A percentile compares a stretch with the other conserved stretches of the same genome.
Conservation (phyloP, 1,140 invertebrate genomes). For the Thaumatotibia leucotreta region DNA sequence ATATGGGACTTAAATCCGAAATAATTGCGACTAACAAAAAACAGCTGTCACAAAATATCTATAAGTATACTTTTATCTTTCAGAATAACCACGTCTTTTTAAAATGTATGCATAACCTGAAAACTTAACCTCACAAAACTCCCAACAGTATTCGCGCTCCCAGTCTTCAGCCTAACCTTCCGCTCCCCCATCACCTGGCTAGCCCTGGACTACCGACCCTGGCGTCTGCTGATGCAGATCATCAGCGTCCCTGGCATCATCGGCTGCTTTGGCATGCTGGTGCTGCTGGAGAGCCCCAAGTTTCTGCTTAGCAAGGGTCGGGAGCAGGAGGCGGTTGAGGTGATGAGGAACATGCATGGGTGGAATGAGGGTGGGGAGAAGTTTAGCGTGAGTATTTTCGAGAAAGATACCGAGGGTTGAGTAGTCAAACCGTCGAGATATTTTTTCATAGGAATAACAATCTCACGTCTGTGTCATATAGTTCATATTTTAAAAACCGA, state of each 20-base stretch:
- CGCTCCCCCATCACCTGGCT: slow-evolving; percentile 36
- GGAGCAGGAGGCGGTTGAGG: slow-evolving; percentile 48
- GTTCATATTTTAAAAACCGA: too few relatives aligned
- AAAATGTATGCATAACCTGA: too few relatives aligned
- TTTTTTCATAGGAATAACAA: too few relatives aligned
- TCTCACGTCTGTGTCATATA: too few relatives aligned
- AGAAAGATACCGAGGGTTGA: too few relatives aligned
- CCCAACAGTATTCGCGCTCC: slow-evolving; percentile 43
- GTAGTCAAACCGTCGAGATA: too few relatives aligned
- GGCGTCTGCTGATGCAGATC: slow-evolving; percentile 81
- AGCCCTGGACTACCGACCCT: slow-evolving; percentile 76
- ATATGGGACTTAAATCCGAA: too few relatives aligned
- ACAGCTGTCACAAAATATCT: too few relatives aligned
- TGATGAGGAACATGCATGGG: slow-evolving; percentile 41
- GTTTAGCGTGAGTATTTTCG: not conserved
- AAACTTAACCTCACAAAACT: too few relatives aligned
- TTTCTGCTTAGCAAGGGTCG: slow-evolving; percentile 72
- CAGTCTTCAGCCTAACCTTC: slow-evolving; percentile 42
- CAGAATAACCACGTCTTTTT: too few relatives aligned
- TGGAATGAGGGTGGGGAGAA: slow-evolving; percentile 38
- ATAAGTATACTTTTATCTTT: too few relatives aligned
- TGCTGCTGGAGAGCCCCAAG: slow-evolving; percentile 79
- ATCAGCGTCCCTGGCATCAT: slow-evolving; percentile 80
- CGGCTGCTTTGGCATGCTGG: slow-evolving; percentile 75
- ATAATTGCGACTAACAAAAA: too few relatives aligned